Evolutionary conservation across 2,888 invertebrate species (phyloP).

Genomic region (Oasisia sp.): DNA sequence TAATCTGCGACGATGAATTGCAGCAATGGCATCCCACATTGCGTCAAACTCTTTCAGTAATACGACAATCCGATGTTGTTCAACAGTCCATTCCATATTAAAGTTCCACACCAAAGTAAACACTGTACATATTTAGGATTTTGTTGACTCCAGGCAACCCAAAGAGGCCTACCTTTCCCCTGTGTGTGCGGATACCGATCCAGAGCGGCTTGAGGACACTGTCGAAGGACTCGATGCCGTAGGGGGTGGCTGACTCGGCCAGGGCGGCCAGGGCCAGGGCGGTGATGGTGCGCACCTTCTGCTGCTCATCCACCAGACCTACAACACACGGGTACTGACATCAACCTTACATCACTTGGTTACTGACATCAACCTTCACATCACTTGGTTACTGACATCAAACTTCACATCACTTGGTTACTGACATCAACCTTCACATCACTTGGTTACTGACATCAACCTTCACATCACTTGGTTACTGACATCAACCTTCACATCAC

Average conservation of each 20-base stretch:
- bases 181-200: constrained; percentile 93
- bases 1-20: background rate
- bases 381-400: background rate
- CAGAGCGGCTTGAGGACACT: constrained; percentile 98
- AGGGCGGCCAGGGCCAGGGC: constrained; percentile 97
- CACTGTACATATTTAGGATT: too few species aligned
- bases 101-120: too few species aligned
- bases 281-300: constrained; percentile 98
- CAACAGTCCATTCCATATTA: too few species aligned
- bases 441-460: background rate
- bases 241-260: constrained; percentile 98
- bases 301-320: constrained; percentile 97
- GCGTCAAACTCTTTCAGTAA: too few species aligned
- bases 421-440: background rate
- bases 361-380: background rate
- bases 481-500: background rate
- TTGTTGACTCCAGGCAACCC: background rate
- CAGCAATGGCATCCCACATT: too few species aligned
- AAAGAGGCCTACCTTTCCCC: constrained; percentile 70
- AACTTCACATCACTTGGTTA: background rate
- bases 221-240: constrained; percentile 99
- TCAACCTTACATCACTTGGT: background rate
- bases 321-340: constrained; percentile 25
- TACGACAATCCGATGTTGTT: too few species aligned
- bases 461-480: background rate